phyloP scores from a whole-genome alignment of 2,797 vertebrate species.

The Ambastaia sidthimunki region DNA sequence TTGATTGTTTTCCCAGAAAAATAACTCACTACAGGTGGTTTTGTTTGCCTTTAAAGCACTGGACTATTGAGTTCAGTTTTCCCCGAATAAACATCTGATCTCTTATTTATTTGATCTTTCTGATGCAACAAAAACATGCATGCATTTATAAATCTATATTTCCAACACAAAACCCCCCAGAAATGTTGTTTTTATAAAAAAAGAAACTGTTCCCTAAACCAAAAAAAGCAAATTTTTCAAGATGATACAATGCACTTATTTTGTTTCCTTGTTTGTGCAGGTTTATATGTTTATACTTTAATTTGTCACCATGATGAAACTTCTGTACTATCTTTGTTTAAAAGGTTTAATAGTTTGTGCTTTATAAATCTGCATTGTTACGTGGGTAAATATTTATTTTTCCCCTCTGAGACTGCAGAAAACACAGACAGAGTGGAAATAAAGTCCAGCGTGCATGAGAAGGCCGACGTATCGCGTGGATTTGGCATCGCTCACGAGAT shows the following conservation, averaged over 20 bases:
- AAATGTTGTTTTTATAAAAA: neutral
- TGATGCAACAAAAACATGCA: neutral
- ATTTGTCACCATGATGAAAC: neutral
- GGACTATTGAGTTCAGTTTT: neutral
- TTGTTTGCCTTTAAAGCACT: slow-evolving; percentile 14
- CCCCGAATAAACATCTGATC: neutral
- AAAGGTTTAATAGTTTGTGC: neutral
- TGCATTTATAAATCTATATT: neutral
- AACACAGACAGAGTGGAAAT: neutral
- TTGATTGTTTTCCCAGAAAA: slow-evolving; percentile 37
- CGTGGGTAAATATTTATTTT: neutral
- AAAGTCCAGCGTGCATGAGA: slow-evolving; percentile 10
- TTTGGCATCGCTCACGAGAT: slow-evolving; percentile 36
- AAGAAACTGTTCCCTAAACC: neutral
- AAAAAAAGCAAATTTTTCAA: neutral
- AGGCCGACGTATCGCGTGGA: neutral
- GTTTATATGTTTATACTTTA: neutral
- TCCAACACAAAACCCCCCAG: neutral
- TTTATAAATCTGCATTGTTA: neutral
- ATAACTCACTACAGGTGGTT: slow-evolving; percentile 16
- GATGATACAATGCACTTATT: neutral
- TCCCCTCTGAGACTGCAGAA: neutral
- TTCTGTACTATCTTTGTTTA: neutral
- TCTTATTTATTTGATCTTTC: neutral
- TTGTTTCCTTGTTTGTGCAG: neutral